These are phyloP conservation scores for Melanotaenia boesemani DNA, from an alignment of 2,797 vertebrate genomes.

Conservation along the genomic window DNA sequence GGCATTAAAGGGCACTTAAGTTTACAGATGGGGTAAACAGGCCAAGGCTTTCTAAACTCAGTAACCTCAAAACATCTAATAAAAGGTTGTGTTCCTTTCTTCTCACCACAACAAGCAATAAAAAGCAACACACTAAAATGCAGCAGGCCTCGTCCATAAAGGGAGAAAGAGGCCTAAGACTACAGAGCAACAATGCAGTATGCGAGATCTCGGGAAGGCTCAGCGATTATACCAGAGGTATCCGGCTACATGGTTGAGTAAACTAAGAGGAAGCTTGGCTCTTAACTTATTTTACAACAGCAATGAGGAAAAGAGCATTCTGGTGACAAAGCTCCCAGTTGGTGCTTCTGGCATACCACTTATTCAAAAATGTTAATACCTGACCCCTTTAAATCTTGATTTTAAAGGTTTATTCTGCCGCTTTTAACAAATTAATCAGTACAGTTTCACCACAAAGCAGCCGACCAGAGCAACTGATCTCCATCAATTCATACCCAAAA, in stretches of 20 bases:
- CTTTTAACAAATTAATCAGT: too few relatives aligned
- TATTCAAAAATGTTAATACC: background rate
- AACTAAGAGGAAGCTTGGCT: background rate
- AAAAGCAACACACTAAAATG: background rate
- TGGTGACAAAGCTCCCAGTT: too few relatives aligned
- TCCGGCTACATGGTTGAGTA: background rate
- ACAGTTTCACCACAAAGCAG: too few relatives aligned
- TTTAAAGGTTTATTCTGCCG: background rate
- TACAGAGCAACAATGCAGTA: too few relatives aligned
- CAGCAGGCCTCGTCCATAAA: background rate
- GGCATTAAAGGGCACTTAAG: conserved; percentile 11
- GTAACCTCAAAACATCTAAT: background rate
- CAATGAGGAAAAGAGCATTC: too few relatives aligned
- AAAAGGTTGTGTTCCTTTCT: conserved; percentile 1
- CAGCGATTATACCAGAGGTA: background rate
- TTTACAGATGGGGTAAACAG: conserved; percentile 5
- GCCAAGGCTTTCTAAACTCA: background rate
- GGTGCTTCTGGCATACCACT: too few relatives aligned
- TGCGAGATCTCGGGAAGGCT: background rate
- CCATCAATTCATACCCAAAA: background rate
- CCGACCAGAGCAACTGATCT: too few relatives aligned
- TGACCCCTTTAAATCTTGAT: background rate
- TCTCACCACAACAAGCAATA: background rate
- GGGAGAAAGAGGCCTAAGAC: background rate
- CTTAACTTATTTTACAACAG: too few relatives aligned